Conservation (phyloP, 2,797 vertebrate species). For the Sus cebifrons region DNA sequence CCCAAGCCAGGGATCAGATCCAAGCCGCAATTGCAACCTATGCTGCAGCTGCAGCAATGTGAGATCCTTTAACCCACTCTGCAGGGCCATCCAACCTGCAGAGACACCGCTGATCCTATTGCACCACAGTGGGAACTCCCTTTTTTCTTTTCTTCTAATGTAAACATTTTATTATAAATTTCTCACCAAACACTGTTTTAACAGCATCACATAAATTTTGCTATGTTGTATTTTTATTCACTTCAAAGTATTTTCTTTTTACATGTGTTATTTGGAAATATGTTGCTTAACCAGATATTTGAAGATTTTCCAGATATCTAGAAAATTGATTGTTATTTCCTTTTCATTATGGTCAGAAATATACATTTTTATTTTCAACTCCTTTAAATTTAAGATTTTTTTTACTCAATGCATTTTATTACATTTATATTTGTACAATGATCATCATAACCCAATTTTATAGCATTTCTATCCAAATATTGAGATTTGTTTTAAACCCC, state of each 20-base stretch:
- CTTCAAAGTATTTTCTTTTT: constrained; percentile 21
- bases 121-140: too few species aligned
- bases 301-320: neutral
- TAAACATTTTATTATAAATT: neutral
- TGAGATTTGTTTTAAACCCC: constrained; percentile 7
- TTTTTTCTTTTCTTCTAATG: too few species aligned
- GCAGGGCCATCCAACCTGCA: too few species aligned
- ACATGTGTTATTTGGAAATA: neutral
- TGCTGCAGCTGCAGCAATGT: too few species aligned
- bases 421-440: too few species aligned
- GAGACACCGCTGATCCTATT: too few species aligned
- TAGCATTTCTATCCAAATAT: too few species aligned
- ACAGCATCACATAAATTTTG: neutral
- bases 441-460: too few species aligned
- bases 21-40: too few species aligned
- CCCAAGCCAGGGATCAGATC: too few species aligned
- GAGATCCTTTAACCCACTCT: too few species aligned
- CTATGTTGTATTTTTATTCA: neutral
- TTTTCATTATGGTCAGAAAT: neutral
- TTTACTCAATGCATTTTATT: too few species aligned
- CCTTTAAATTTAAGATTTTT: neutral
- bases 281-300: neutral
- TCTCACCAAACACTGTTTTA: neutral
- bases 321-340: constrained; percentile 9
- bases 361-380: neutral